Conservation (phyloP, 2,797 vertebrate species). For the Artibeus lituratus region DNA sequence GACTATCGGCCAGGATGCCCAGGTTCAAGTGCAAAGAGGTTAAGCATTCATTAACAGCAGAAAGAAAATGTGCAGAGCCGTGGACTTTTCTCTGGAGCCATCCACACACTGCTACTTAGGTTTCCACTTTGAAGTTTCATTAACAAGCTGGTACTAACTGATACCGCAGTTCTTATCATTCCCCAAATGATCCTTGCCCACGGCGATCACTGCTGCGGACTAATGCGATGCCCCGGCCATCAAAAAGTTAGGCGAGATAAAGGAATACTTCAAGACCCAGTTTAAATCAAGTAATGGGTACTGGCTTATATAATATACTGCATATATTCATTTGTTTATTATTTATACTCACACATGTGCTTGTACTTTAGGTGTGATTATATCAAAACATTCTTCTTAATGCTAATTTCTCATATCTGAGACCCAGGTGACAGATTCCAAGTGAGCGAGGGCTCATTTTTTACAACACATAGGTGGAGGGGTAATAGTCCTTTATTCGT, state of each 20-base stretch:
- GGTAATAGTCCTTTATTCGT: not conserved
- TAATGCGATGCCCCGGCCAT: constrained; percentile 72
- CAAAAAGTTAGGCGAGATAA: constrained; percentile 49
- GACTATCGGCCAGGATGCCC: constrained; percentile 75
- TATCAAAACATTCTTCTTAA: not conserved
- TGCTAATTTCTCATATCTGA: not conserved
- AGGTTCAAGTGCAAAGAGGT: constrained; percentile 72
- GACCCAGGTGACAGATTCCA: not conserved
- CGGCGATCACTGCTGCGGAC: constrained; percentile 42
- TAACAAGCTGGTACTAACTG: constrained; percentile 78
- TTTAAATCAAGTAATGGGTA: constrained; percentile 14
- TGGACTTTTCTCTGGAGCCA: constrained; percentile 73
- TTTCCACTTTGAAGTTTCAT: constrained; percentile 83
- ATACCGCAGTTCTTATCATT: constrained; percentile 71
- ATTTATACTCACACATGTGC: not conserved
- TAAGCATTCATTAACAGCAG: constrained; percentile 71
- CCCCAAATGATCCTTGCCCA: constrained; percentile 76
- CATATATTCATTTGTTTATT: not conserved
- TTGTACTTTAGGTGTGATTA: not conserved
- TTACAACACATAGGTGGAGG: too few relatives aligned
- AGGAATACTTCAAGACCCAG: constrained; percentile 56
- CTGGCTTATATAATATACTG: not conserved
- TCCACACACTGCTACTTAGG: constrained; percentile 66
- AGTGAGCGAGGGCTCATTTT: not conserved
- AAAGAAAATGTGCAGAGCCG: constrained; percentile 15